A percentile compares a stretch with the other conserved stretches of the same genome.
phyloP scores from a whole-genome alignment of 2,113 vertebrate genomes.

The Rhea americana region DNA sequence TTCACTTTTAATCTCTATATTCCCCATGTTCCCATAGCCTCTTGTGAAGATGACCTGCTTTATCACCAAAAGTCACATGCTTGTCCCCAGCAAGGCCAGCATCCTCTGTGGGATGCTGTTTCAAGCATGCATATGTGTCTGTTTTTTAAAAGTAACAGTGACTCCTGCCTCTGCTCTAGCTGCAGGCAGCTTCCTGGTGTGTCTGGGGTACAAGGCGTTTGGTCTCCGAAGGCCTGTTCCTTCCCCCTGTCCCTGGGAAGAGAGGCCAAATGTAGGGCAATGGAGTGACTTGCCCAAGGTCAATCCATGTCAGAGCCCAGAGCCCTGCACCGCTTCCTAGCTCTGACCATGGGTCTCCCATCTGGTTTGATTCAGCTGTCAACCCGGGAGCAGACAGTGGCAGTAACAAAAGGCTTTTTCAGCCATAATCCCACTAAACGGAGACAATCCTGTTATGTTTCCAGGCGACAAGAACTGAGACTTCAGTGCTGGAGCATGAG shows the following conservation, averaged over 20 bases:
- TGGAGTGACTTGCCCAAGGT: slow-evolving; percentile 26
- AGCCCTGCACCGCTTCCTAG: slow-evolving; percentile 8
- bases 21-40: not conserved
- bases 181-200: not conserved
- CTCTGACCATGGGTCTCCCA: slow-evolving; percentile 34
- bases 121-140: accelerated
- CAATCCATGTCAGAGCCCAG: not conserved
- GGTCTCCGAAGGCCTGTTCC: not conserved
- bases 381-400: slow-evolving; percentile 48
- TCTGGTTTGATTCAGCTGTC: slow-evolving; percentile 66
- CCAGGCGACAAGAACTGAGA: slow-evolving; percentile 65
- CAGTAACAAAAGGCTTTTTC: slow-evolving; percentile 66
- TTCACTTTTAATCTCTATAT: not conserved
- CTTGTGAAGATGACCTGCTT: accelerated
- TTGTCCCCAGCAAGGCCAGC: not conserved
- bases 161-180: not conserved
- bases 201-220: not conserved
- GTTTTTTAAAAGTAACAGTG: not conserved
- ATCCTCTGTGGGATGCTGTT: not conserved
- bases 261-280: not conserved
- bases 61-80: accelerated
- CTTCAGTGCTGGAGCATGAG: slow-evolving; percentile 53
- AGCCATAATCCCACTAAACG: slow-evolving; percentile 62
- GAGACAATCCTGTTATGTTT: slow-evolving; percentile 70
- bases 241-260: not conserved